Conservation (phyloP, 1,140 invertebrate genomes). For the Temnothorax longispinosus region DNA sequence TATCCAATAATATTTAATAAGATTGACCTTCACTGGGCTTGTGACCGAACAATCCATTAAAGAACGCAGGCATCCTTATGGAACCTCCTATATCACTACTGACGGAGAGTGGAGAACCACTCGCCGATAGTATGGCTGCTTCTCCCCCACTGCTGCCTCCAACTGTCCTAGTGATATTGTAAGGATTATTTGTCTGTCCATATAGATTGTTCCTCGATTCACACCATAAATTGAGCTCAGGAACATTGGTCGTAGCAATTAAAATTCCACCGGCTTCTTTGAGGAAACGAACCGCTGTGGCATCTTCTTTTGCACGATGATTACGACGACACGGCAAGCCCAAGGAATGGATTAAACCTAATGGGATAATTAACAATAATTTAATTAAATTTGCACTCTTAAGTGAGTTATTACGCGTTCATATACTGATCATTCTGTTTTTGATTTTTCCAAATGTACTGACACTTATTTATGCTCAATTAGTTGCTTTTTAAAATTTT, state of each 20-base stretch:
- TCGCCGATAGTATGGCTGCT: slow-evolving; percentile 90
- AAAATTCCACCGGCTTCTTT: slow-evolving; percentile 94
- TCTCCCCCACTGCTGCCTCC: slow-evolving; percentile 96
- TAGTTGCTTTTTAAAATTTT: too few relatives aligned
- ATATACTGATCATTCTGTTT: too few relatives aligned
- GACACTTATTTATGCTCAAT: too few relatives aligned
- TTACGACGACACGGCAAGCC: slow-evolving; percentile 87
- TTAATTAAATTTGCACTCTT: slow-evolving; percentile 72
- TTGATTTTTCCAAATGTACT: too few relatives aligned
- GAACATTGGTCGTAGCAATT: slow-evolving; percentile 96
- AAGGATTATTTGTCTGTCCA: slow-evolving; percentile 97
- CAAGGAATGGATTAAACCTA: slow-evolving; percentile 89
- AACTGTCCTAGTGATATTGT: slow-evolving; percentile 92
- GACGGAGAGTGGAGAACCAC: slow-evolving; percentile 94
- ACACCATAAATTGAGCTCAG: slow-evolving; percentile 94
- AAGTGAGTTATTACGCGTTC: too few relatives aligned
- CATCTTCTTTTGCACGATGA: slow-evolving; percentile 89
- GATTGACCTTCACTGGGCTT: slow-evolving; percentile 92
- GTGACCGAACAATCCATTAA: slow-evolving; percentile 97
- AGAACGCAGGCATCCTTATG: slow-evolving; percentile 97
- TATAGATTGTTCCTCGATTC: slow-evolving; percentile 96
- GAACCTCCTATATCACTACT: slow-evolving; percentile 97
- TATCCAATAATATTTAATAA: slow-evolving; percentile 36
- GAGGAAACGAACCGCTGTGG: slow-evolving; percentile 91
- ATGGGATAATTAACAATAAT: slow-evolving; percentile 75